Evolutionary conservation across 2,888 invertebrate species (phyloP).

Genomic region (Chloroclysta siterata): DNA sequence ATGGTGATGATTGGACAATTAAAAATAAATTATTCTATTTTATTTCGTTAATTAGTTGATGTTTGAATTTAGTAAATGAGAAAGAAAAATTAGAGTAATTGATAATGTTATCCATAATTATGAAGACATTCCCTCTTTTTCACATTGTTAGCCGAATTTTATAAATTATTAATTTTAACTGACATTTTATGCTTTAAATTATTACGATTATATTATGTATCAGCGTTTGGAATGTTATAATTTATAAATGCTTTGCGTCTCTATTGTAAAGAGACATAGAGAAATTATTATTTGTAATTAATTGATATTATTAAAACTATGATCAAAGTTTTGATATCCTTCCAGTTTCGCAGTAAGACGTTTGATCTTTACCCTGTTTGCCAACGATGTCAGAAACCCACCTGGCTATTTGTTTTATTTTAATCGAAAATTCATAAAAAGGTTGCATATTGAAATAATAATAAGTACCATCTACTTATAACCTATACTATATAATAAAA

Average conservation of each 20-base stretch:
- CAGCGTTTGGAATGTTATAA: background rate
- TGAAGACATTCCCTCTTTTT: constrained; percentile 1
- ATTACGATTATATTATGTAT: background rate
- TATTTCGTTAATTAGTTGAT: background rate
- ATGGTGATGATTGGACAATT: background rate
- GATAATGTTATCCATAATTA: background rate
- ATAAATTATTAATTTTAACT: constrained; percentile 8
- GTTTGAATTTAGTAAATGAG: background rate
- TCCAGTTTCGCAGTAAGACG: no score
- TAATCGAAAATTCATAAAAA: no score
- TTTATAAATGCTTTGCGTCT: background rate
- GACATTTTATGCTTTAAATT: constrained; percentile 21
- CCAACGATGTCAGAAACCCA: no score
- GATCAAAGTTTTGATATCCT: no score
- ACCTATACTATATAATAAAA: no score
- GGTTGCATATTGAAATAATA: no score
- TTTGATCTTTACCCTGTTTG: no score
- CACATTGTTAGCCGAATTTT: constrained; percentile 14
- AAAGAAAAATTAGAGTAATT: background rate
- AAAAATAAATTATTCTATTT: background rate
- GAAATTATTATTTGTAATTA: background rate
- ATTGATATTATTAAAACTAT: no score
- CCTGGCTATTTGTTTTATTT: no score
- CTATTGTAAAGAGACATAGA: background rate
- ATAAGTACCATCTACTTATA: no score